Evolutionary conservation across 2,113 vertebrate genomes (phyloP), one percentile per base, ranked within the genome.

Genomic region (Melanocharis versteri): DNA sequence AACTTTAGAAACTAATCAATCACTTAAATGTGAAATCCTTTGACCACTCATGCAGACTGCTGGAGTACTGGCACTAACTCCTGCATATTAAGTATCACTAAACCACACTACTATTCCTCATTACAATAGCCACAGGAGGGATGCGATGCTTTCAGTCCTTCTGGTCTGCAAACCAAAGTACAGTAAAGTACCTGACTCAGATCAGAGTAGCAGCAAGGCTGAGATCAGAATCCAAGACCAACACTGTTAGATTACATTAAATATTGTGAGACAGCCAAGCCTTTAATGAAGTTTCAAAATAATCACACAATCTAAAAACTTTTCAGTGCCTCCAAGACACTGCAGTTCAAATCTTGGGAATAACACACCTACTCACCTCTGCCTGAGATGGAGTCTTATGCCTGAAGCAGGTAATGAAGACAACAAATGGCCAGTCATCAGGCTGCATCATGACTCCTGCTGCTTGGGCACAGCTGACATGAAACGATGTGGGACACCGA

Each of bases 391-490:
- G 99, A 57, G 98, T 98, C 97, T 98, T 99, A 97, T 99, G 99
- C 65, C 99, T 98, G 86, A 98, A 99, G 96, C 99, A 99, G 85
- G 99, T 99, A 79, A 99, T 99, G 53, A 99, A 99, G 94, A 99
- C 99, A 21, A 99, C 99, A 61, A 99, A 99, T 8, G 99, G 99
- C 99, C 99, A 99, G 85, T 99, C 98, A 9, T 99, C 99, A 0
- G 99, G 99, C 96, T 99, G 99, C 99, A 99, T 99, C 98, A 99
- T 98, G 22, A 99, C 99, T 9, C 99, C 99, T 0, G 99, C 99
- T 20, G 99, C 99, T 96, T 99, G 99, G 40, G 99, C 99, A 51
- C 99, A 99, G 96, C 99, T 99, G 73, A 99, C 99, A 13, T 99
- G 99, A 95, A 99, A 99, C 42, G 99, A 99, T 5, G 99, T 99